phyloP scores from a whole-genome alignment of 2,888 invertebrate genomes.

The Chymomyza caudatula region DNA sequence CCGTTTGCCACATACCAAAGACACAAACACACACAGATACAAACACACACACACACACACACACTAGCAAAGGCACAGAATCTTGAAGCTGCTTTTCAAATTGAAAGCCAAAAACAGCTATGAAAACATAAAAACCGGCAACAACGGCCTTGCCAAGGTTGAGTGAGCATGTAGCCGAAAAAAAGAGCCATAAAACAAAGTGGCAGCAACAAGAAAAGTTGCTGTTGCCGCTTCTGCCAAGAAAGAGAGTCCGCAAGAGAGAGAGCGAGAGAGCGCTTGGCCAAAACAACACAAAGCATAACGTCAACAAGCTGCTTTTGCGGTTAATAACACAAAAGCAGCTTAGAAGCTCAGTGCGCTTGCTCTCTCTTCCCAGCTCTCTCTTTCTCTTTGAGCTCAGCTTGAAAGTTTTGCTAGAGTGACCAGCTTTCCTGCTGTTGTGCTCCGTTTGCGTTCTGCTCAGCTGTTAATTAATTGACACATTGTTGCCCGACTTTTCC shows the following conservation, averaged over 20 bases:
- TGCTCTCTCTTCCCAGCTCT: not conserved
- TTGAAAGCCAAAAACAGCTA: constrained; percentile 9
- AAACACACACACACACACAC: constrained; percentile 21
- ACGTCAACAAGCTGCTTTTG: constrained; percentile 16
- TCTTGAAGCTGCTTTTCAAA: not conserved
- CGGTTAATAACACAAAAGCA: constrained; percentile 45
- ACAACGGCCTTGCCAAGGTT: constrained; percentile 78
- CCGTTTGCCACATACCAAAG: constrained; percentile 62
- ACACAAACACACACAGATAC: constrained; percentile 42
- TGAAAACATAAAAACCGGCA: constrained; percentile 62
- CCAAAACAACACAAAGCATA: constrained; percentile 20
- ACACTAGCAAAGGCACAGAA: constrained; percentile 11
- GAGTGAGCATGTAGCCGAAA: constrained; percentile 69
- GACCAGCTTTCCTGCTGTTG: constrained; percentile 9
- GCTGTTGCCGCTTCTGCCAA: constrained; percentile 38
- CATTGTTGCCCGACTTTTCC: not conserved
- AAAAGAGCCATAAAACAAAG: constrained; percentile 58
- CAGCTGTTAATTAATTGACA: constrained; percentile 47
- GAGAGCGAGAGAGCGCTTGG: constrained; percentile 20
- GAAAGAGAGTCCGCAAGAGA: constrained; percentile 32
- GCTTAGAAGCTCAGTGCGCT: constrained; percentile 60
- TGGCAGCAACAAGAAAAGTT: constrained; percentile 52
- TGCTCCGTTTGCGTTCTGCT: constrained; percentile 34
- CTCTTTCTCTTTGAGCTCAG: not conserved
- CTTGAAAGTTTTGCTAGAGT: constrained; percentile 32